Conservation (phyloP, 2,113 vertebrate genomes). For the Capra hircus region DNA sequence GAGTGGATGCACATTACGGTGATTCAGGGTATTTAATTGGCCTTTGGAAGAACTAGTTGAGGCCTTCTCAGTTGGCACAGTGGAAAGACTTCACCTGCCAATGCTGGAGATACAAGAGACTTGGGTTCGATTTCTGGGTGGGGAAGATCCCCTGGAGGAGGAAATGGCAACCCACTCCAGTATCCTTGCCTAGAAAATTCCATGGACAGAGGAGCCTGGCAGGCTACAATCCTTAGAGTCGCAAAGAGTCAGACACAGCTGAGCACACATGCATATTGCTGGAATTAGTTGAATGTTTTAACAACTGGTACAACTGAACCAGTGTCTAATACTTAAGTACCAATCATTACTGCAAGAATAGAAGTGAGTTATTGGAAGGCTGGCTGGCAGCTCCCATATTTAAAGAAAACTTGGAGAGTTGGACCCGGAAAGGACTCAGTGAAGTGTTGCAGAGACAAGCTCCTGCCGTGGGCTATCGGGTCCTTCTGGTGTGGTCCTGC, state of each 20-base stretch:
- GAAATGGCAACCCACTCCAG: not conserved
- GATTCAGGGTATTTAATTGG: not conserved
- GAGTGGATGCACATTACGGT: too few species aligned
- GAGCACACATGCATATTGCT: not conserved
- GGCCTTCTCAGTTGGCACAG: not conserved
- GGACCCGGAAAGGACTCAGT: not conserved
- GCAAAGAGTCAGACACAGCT: not conserved
- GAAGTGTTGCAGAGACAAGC: not conserved
- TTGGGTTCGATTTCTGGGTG: rapidly evolving
- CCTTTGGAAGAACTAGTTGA: not conserved
- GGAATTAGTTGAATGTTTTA: not conserved
- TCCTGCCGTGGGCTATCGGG: not conserved
- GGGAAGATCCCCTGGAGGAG: not conserved
- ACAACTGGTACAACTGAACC: not conserved
- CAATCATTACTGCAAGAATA: not conserved
- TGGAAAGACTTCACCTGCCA: not conserved
- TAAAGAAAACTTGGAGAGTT: not conserved
- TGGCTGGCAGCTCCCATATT: too few species aligned
- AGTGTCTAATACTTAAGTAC: not conserved
- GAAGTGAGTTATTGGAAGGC: not conserved
- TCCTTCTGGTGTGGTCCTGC: not conserved
- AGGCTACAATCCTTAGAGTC: not conserved
- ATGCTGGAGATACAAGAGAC: not conserved
- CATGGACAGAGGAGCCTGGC: not conserved
- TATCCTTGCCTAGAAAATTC: not conserved